These are phyloP conservation scores for Drosophila nannoptera DNA, from an alignment of 1,140 invertebrate species.

Conservation along the genomic window DNA sequence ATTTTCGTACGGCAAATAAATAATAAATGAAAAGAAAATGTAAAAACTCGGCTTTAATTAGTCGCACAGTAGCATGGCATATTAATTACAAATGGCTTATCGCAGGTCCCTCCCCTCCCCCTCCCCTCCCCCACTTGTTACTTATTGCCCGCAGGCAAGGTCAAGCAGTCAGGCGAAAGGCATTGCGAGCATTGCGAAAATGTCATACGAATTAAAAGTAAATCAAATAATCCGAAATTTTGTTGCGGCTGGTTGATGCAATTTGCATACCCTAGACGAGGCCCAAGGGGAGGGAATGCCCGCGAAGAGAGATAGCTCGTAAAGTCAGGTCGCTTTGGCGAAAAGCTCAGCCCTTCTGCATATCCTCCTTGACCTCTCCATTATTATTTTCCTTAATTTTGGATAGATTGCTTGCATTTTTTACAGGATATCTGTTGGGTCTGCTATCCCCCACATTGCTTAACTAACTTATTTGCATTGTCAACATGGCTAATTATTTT, in stretches of 20 bases:
- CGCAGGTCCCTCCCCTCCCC: conserved; percentile 1
- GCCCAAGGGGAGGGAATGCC: too few relatives aligned
- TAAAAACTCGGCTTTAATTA: conserved; percentile 54
- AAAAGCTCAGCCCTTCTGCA: too few relatives aligned
- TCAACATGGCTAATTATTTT: conserved; percentile 64
- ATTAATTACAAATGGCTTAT: conserved; percentile 60
- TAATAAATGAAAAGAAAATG: conserved; percentile 9
- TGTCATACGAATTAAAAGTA: conserved; percentile 45
- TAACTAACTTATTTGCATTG: conserved; percentile 43
- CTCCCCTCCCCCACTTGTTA: background rate
- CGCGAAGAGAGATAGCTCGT: too few relatives aligned
- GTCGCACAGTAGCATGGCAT: conserved; percentile 61
- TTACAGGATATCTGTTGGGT: background rate
- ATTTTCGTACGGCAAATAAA: conserved; percentile 30
- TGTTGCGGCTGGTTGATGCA: too few relatives aligned
- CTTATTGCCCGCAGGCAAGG: conserved; percentile 30
- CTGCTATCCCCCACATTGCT: background rate
- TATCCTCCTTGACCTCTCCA: too few relatives aligned
- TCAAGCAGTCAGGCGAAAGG: conserved; percentile 47
- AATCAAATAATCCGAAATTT: conserved; percentile 36
- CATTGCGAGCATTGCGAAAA: conserved; percentile 22
- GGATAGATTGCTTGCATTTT: too few relatives aligned
- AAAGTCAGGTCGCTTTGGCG: too few relatives aligned
- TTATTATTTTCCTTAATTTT: too few relatives aligned
- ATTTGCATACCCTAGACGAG: background rate